Percentiles rank a stretch among this genome's conserved stretches.
Evolutionary conservation across 2,113 vertebrate species (phyloP).

Genomic region (Crotalus viridis): DNA sequence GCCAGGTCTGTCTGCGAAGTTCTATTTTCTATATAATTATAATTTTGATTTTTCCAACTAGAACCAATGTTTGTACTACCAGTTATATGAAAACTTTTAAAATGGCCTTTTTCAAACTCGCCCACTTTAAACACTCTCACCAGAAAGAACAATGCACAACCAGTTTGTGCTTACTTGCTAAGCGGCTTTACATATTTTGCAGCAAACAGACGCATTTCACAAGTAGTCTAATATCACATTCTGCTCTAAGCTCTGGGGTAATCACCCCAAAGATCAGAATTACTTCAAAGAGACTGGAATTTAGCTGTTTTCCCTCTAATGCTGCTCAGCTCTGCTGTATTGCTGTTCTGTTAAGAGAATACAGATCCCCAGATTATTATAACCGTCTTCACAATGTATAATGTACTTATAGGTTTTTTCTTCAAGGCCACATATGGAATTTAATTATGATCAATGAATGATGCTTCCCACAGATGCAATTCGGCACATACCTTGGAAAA

Average conservation of each 20-base stretch:
- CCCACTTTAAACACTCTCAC: no score
- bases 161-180: not conserved
- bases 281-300: not conserved
- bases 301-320: not conserved
- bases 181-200: not conserved
- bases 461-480: fast-evolving
- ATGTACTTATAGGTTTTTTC: not conserved
- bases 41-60: not conserved
- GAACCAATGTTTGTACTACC: not conserved
- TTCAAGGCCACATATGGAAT: not conserved
- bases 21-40: not conserved
- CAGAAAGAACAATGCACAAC: not conserved
- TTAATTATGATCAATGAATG: not conserved
- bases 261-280: not conserved
- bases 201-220: not conserved
- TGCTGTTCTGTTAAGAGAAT: not conserved
- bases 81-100: not conserved
- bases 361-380: not conserved
- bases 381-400: not conserved
- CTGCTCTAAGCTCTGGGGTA: not conserved
- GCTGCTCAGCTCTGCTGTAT: not conserved
- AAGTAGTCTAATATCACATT: not conserved
- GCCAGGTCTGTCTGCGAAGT: not conserved
- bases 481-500: constrained; percentile 85
- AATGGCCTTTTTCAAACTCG: not conserved